Percentiles rank a stretch among this genome's conserved stretches.
Evolutionary conservation across 2,113 vertebrate genomes (phyloP).

Genomic region (Lagopus leucura): DNA sequence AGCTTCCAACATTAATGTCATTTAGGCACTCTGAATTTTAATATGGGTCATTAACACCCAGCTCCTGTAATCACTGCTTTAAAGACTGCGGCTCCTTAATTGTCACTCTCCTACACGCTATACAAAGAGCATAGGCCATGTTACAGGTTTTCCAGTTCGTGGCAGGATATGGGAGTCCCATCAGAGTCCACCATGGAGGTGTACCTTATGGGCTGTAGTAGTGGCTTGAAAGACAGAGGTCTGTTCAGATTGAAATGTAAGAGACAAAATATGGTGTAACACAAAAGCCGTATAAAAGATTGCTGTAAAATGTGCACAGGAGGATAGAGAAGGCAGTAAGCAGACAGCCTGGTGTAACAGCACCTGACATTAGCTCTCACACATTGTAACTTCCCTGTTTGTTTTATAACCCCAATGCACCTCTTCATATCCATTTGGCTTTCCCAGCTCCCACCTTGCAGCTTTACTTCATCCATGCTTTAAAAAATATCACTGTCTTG

Average conservation of each 20-base stretch:
- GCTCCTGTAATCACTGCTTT: neutral
- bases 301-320: neutral
- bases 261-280: neutral
- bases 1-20: neutral
- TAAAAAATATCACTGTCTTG: neutral
- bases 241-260: slow-evolving; percentile 71
- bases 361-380: neutral
- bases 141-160: slow-evolving; percentile 69
- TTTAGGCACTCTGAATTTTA: neutral
- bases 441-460: neutral
- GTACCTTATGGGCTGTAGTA: slow-evolving; percentile 70
- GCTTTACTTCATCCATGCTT: neutral
- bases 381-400: neutral
- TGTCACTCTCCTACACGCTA: neutral
- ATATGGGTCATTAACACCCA: neutral
- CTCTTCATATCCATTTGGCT: neutral
- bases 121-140: neutral
- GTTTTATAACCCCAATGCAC: neutral
- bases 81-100: neutral
- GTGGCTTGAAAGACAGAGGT: slow-evolving; percentile 77
- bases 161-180: slow-evolving; percentile 48
- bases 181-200: slow-evolving; percentile 57
- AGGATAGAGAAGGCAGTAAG: neutral
- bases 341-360: neutral
- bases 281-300: neutral